Evolutionary conservation across 1,140 invertebrate species (phyloP), one percentile per base, ranked within the genome.

Genomic region (Drosophila sproati): DNA sequence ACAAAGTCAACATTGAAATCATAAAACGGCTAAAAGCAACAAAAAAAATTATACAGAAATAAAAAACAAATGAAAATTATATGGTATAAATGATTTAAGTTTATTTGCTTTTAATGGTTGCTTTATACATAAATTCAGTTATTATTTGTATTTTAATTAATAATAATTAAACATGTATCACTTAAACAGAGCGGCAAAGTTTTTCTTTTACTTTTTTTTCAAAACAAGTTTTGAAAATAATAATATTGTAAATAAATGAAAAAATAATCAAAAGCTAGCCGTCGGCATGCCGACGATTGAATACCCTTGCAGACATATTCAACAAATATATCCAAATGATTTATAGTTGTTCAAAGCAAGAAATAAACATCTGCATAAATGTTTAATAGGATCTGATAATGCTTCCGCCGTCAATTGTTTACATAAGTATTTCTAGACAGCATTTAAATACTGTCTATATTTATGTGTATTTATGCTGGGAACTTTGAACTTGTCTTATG

Each of bases 101-200:
- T 87, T 88, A 80, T 48, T 62, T 41, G 55, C 57, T 69, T 70
- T 43, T 61, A 20, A 66, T 70, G 41, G 67, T 66, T 79, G 59
- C 70, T 87, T 82, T 88, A 83, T 83, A 88, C 80, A 87, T 87
- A 87, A 88, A 87, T 87, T 87, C 83, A 87, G 88, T 88, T 86
- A 86, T 79, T 79, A 77, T 64, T 73, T 54, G 48, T 71, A 71
- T 64, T 45, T 62, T 56, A 50, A 71, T 80, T 82, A 88, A 61
- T 71, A 56, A 47, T 47, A 67, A 56, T 70, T 80, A 72, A 73
- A 80, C 83, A 74, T 80, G 72, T 88, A 87, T 87, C 83, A 88
- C 83, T 83, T 89, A 83, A 88, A 83, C 83, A 88, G 83, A 85
- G 85, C 80, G 70, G 77, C 80, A 60, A 88, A 78, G 48, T 61